A percentile compares a stretch with the other conserved stretches of the same genome.
Conservation (phyloP, 2,797 vertebrate genomes). For the Chaenodraco wilsoni region DNA sequence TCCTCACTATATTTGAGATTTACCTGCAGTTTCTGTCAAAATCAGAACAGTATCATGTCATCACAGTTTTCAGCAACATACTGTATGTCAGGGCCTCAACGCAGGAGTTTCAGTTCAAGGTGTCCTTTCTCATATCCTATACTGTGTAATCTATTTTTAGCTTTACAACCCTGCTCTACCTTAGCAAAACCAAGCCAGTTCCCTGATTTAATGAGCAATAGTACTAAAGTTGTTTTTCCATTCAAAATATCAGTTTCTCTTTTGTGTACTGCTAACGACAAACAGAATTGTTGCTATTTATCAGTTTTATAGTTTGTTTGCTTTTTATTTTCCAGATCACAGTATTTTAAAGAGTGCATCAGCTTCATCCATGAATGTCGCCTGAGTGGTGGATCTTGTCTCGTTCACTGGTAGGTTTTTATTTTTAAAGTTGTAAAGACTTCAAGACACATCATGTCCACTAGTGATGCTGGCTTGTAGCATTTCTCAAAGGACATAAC, state of each 20-base stretch:
- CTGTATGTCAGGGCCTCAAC: conserved; percentile 3
- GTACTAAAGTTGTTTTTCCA: background rate
- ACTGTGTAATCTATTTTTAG: conserved; percentile 43
- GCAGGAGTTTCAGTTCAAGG: conserved; percentile 73
- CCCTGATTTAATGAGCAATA: conserved; percentile 15
- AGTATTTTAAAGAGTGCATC: conserved; percentile 92
- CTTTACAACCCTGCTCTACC: conserved; percentile 9
- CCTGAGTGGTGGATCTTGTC: conserved; percentile 87
- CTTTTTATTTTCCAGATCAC: conserved; percentile 78
- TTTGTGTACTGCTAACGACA: background rate
- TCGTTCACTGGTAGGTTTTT: conserved; percentile 89
- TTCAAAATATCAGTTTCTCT: background rate
- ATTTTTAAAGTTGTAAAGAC: background rate
- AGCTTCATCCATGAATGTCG: conserved; percentile 90
- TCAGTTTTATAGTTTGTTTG: background rate
- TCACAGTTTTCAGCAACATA: conserved; percentile 22
- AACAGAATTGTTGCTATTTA: background rate
- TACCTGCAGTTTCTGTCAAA: conserved; percentile 40
- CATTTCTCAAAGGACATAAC: background rate
- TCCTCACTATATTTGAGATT: conserved; percentile 8
- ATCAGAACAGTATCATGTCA: background rate
- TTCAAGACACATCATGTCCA: background rate
- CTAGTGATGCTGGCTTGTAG: background rate
- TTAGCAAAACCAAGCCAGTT: conserved; percentile 16
- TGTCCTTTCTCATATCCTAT: conserved; percentile 74